Base-by-base conservation (phyloP, 2,797 vertebrate genomes). In the Champsocephalus gunnari region DNA sequence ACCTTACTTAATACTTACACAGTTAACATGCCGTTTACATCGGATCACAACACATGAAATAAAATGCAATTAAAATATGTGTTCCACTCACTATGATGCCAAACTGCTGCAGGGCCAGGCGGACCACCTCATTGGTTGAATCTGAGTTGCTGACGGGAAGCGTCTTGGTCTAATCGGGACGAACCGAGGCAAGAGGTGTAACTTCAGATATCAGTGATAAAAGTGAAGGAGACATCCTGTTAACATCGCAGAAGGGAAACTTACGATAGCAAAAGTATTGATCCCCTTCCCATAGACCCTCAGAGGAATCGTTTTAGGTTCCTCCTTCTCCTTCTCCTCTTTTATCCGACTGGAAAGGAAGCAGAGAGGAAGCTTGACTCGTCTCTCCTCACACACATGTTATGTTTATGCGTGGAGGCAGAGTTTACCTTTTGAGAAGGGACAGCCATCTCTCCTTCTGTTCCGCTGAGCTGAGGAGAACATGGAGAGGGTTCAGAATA, bases 211-310 rank as follows among this genome's bases (percentile, higher is more conserved):
- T 34, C 34, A 7, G 34, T 34, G 2, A 3, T 4, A 28, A 28
- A 4, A 28, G 28, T 28, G 28, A 28, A 4, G 4, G 28, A 28
- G n/a, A 1, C 0, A 28, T 28, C 28, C n/a, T n/a, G n/a, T n/a
- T n/a, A 28, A 28, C 28, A 28, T 28, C 28, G 4, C 28, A 9
- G 10, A 12, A 62, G 4, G 4, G 5, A 28, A 28, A 96, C 97
- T 96, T 94, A 99, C 98, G 32, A 96, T 95, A 73, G 95, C 95
- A 84, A 94, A 97, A 13, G 94, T 95, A 67, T 96, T 96, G 87
- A 99, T 89, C 3, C 98, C 97, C 91, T 98, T 98, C 64, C 96
- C 96, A 79, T 97, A 96, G 75, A 99, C 96, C 77, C 97, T 96
- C 80, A 99, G 93, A 19, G 97, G 97, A 77, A 99, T 97, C 43